Conservation (phyloP, 2,888 invertebrate species). For the Sesamia inferens region DNA sequence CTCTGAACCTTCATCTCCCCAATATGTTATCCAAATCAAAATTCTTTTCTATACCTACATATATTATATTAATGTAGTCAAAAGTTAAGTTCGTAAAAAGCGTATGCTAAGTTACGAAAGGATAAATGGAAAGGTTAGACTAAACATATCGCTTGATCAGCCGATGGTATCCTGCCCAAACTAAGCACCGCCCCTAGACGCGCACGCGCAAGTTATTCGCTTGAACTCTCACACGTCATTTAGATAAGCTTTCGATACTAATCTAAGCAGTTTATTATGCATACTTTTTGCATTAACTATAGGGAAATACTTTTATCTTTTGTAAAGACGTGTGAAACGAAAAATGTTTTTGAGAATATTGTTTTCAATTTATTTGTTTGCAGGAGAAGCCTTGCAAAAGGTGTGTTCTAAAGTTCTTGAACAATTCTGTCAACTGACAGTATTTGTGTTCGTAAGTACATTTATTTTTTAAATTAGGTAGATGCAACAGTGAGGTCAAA, state of each 20-base stretch:
- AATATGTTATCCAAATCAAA: no score
- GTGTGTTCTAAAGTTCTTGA: no score
- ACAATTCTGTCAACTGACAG: no score
- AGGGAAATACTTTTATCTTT: constrained; percentile 13
- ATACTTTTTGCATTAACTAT: constrained; percentile 39
- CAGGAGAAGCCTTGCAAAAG: background rate
- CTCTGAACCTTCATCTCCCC: no score
- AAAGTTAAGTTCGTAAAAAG: constrained; percentile 34
- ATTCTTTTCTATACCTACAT: no score
- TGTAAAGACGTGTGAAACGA: constrained; percentile 24
- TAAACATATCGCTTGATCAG: constrained; percentile 59
- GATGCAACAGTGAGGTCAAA: no score
- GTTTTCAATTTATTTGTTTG: background rate
- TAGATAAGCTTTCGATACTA: constrained; percentile 61
- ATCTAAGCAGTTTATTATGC: constrained; percentile 58
- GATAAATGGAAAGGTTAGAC: constrained; percentile 34
- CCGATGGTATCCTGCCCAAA: constrained; percentile 59
- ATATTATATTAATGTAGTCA: constrained; percentile 1
- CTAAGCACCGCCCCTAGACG: constrained; percentile 54
- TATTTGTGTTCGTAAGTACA: no score
- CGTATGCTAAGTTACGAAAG: constrained; percentile 17
- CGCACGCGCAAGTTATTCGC: constrained; percentile 47
- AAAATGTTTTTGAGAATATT: background rate
- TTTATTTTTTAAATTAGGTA: no score
- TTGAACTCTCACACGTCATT: constrained; percentile 56